Evolutionary conservation across 1,140 invertebrate genomes (phyloP).

Genomic region (Thalassaphorura encarpata): DNA sequence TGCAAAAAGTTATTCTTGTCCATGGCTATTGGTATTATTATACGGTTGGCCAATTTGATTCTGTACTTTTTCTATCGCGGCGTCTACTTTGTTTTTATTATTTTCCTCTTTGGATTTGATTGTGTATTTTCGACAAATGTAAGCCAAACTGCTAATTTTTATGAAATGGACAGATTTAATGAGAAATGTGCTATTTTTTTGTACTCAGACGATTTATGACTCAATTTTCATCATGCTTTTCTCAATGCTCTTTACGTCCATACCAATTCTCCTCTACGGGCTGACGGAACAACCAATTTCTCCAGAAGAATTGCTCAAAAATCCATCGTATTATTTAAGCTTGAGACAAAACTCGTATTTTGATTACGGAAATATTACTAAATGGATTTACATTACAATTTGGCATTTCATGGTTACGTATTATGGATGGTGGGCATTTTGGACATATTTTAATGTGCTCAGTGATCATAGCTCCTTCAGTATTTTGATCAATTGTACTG

Average conservation of each 20-base stretch:
- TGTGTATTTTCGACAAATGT: background rate
- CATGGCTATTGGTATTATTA: conserved; percentile 66
- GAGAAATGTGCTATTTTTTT: conserved; percentile 21
- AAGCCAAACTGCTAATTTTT: background rate
- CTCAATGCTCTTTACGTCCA: conserved; percentile 60
- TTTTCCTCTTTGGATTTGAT: conserved; percentile 7
- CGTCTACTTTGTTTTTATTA: conserved; percentile 48
- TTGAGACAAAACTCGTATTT: too few relatives aligned
- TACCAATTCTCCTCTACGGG: conserved; percentile 56
- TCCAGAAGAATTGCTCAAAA: conserved; percentile 47
- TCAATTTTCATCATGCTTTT: conserved; percentile 59
- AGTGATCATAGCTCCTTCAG: too few relatives aligned
- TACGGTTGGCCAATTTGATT: conserved; percentile 58
- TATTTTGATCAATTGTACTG: too few relatives aligned
- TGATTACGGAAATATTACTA: too few relatives aligned
- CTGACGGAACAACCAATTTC: conserved; percentile 58
- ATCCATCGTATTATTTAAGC: conserved; percentile 42
- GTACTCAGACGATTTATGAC: conserved; percentile 51
- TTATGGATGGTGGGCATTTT: too few relatives aligned
- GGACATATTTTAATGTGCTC: too few relatives aligned
- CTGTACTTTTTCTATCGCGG: conserved; percentile 83
- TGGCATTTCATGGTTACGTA: too few relatives aligned
- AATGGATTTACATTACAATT: too few relatives aligned
- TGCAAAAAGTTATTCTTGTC: conserved; percentile 54
- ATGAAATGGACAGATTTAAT: too few relatives aligned